Base-by-base conservation (phyloP, 1,140 invertebrate genomes). In the Drosophila grimshawi region DNA sequence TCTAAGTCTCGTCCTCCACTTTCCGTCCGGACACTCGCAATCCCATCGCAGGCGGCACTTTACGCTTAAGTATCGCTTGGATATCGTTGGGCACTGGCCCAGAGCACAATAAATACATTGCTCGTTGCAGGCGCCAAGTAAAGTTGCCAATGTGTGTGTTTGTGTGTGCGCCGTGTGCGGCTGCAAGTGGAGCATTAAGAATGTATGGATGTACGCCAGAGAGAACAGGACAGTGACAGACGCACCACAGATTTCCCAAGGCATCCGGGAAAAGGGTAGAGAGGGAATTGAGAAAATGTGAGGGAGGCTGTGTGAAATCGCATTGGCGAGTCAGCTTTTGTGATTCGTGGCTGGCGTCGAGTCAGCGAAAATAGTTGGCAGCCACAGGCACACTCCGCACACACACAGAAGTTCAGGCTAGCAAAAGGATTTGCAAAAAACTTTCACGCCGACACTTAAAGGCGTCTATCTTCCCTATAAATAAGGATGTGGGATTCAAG, bases 281-380 rank as follows among this genome's bases (percentile, higher is more conserved):
- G 19, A 19, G 19, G 19, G 19, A 19, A 19, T 19, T 19, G 19
- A 19, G 19, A 1, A 19, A 19, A 19, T 19, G 19, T 1, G 19
- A 19, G 19, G 19, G 19, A n/a, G 29, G 56, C 37, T 11, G 4
- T 7, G 27, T 5, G 3, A 29, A 51, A 55, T 27, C 39, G 11
- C 66, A 68, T 37, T 56, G 33, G 37, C 37, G 37, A 51, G 52
- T 63, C 61, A 59, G 29, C 39, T 39, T 33, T 46, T 39, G 71
- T 49, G 59, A 75, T 63, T 75, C 66, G 37, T 61, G n/a, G 48
- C 7, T 35, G 45, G 53, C 19, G 60, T 39, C 62, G 61, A 70
- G 53, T 76, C 72, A 78, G 72, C 76, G 27, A 52, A 78, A 74
- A 68, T 70, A 81, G 80, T 82, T 81, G 35, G 61, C 67, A 68